phyloP scores from a whole-genome alignment of 2,113 vertebrate species.

The Brienomyrus brachyistius region DNA sequence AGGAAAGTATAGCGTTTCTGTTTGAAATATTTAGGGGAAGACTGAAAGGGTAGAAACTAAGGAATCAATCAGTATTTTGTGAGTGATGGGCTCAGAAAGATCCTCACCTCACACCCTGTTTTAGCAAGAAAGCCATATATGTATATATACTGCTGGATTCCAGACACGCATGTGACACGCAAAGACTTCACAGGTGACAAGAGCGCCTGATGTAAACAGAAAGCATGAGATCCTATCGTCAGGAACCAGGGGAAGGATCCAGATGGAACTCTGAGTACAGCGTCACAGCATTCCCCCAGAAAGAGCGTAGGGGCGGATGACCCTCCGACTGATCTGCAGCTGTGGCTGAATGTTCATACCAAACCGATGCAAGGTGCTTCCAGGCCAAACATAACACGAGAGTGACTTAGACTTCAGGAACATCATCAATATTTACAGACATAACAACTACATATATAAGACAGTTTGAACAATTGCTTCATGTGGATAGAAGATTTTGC shows the following conservation, averaged over 20 bases:
- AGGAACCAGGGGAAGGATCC: not conserved
- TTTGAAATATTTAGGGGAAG: not conserved
- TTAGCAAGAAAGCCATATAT: not conserved
- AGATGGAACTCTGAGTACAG: not conserved
- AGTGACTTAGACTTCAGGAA: not conserved
- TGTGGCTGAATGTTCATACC: not conserved
- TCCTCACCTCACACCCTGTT: not conserved
- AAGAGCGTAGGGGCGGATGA: not conserved
- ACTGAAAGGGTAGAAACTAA: not conserved
- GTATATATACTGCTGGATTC: not conserved
- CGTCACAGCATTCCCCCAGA: not conserved
- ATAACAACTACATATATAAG: not conserved
- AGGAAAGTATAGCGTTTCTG: not conserved
- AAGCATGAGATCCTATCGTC: not conserved
- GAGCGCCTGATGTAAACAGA: not conserved
- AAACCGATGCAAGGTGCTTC: not conserved
- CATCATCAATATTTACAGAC: not conserved
- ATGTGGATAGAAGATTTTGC: not conserved
- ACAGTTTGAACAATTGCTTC: not conserved
- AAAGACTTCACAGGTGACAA: not conserved
- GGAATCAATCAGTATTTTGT: not conserved
- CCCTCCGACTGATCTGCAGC: not conserved
- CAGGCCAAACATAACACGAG: not conserved
- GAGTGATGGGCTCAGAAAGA: not conserved
- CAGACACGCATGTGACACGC: not conserved